Percentiles rank a stretch among this genome's conserved stretches.
Evolutionary conservation across 2,113 vertebrate species (phyloP).

Genomic region (Epinephelus fuscoguttatus): DNA sequence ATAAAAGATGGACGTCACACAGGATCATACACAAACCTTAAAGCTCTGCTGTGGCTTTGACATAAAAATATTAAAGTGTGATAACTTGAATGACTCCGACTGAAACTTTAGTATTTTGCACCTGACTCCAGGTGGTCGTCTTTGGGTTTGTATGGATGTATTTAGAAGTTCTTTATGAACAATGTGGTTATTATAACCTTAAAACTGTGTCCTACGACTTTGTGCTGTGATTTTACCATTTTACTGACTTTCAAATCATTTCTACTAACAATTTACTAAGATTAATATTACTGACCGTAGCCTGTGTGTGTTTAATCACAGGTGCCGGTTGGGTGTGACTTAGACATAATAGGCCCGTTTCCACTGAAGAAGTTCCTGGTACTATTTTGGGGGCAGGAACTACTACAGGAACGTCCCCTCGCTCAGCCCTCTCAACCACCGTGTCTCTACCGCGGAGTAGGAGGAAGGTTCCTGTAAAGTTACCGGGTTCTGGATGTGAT

Average conservation of each 20-base stretch:
- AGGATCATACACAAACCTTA: background rate
- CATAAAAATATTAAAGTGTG: background rate
- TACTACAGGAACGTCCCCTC: too few species aligned
- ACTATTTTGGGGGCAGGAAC: too few species aligned
- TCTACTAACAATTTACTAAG: background rate
- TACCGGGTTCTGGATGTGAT: too few species aligned
- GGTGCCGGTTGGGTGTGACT: too few species aligned
- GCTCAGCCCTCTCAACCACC: too few species aligned
- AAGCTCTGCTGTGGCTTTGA: background rate
- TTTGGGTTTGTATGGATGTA: background rate
- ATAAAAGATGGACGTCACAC: background rate
- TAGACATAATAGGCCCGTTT: too few species aligned
- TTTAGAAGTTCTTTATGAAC: background rate
- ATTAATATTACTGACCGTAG: background rate
- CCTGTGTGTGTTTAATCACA: too few species aligned
- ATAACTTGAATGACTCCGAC: background rate
- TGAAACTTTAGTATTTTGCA: background rate
- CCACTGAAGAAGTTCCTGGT: too few species aligned
- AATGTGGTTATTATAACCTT: background rate
- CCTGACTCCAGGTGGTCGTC: background rate
- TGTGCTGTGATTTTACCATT: background rate
- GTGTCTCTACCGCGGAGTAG: too few species aligned
- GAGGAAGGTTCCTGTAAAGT: too few species aligned
- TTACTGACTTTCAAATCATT: background rate
- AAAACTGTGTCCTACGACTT: background rate